Evolutionary conservation across 2,797 vertebrate species (phyloP).

Genomic region (Philypnodon macrostomus): DNA sequence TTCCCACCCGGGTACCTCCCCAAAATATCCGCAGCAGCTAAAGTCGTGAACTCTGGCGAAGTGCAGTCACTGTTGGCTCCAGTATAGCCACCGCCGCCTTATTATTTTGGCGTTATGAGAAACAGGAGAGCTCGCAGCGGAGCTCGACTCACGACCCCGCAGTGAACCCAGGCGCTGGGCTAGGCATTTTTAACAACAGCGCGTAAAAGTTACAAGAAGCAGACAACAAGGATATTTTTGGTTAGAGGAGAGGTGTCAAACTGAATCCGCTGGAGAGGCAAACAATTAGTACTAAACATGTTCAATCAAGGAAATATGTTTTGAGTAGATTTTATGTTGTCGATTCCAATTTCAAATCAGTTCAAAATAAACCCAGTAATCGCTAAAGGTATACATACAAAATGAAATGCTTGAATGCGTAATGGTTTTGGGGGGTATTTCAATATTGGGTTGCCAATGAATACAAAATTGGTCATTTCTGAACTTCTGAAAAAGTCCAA

Average conservation of each 20-base stretch:
- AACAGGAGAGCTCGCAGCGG: constrained; percentile 1
- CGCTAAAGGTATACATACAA: too few species aligned
- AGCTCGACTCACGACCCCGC: constrained; percentile 61
- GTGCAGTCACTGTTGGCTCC: constrained; percentile 6
- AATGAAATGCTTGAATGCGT: too few species aligned
- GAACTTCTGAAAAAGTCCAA: too few species aligned
- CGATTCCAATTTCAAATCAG: too few species aligned
- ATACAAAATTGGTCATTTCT: too few species aligned
- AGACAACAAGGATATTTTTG: not conserved
- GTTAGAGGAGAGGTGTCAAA: not conserved
- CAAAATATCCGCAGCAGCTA: constrained; percentile 65
- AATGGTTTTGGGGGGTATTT: too few species aligned
- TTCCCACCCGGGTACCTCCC: constrained; percentile 55
- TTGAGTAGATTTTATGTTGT: too few species aligned
- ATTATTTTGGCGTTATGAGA: constrained; percentile 16
- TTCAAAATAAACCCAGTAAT: too few species aligned
- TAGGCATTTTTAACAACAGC: constrained; percentile 40
- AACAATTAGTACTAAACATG: too few species aligned
- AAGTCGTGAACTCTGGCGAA: constrained; percentile 25
- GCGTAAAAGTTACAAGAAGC: not conserved
- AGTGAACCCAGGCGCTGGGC: constrained; percentile 50
- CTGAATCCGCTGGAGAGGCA: not conserved
- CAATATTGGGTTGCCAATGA: too few species aligned
- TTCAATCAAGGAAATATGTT: too few species aligned
- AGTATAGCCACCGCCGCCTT: constrained; percentile 3